Conservation (phyloP, 2,113 vertebrate genomes). For the Xiphorhynchus elegans region DNA sequence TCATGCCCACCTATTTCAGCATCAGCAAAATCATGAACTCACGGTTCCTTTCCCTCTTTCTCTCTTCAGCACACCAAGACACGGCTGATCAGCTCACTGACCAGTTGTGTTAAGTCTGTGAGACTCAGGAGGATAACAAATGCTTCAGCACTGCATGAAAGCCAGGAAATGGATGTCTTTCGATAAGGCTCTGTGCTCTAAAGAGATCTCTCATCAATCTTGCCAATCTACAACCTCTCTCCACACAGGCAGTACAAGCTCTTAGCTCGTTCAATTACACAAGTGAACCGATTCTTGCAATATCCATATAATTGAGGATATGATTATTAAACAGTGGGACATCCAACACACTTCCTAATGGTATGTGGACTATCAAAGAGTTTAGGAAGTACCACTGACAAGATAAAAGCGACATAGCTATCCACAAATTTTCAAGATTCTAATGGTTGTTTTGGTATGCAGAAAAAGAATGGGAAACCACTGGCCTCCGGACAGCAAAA, state of each 20-base stretch:
- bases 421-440: not conserved
- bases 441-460: not conserved
- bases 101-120: not conserved
- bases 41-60: not conserved
- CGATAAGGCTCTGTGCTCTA: not conserved
- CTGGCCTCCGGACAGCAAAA: not conserved
- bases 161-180: not conserved
- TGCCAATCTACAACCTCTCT: not conserved
- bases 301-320: not conserved
- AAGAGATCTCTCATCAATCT: not conserved
- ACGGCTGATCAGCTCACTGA: not conserved
- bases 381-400: not conserved
- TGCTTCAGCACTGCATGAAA: not conserved
- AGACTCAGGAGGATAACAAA: not conserved
- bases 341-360: not conserved
- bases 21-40: not conserved
- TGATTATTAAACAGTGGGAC: not conserved
- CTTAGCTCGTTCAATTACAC: not conserved
- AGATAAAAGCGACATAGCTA: not conserved
- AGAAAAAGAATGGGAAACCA: not conserved
- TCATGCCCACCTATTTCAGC: not conserved
- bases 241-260: not conserved
- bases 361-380: not conserved
- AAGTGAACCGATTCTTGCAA: not conserved
- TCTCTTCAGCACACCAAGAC: not conserved